Evolutionary conservation across 1,140 invertebrate species (phyloP).

Genomic region (Phortica variegata): DNA sequence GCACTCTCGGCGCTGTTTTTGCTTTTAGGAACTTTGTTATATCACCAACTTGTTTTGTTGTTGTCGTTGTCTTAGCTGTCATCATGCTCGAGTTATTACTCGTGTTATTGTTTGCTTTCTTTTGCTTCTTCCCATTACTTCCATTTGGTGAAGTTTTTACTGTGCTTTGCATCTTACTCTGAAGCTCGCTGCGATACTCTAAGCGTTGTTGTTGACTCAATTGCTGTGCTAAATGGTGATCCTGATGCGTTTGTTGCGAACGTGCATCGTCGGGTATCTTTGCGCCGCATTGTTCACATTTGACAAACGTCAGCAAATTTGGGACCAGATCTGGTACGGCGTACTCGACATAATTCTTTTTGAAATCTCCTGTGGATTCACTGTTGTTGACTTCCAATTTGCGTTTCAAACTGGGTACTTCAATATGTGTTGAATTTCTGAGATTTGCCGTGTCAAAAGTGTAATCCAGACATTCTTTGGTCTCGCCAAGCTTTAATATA

Average conservation of each 20-base stretch:
- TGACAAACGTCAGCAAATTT: conserved; percentile 51
- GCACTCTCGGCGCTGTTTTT: conserved; percentile 12
- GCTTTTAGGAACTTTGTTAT: conserved; percentile 35
- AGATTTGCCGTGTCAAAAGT: too few relatives aligned
- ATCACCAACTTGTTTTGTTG: conserved; percentile 10
- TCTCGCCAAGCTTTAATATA: too few relatives aligned
- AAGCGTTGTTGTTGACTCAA: conserved; percentile 60
- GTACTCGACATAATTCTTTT: conserved; percentile 38
- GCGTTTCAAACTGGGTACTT: conserved; percentile 30
- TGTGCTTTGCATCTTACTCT: conserved; percentile 11
- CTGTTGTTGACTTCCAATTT: conserved; percentile 20
- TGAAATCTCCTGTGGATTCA: conserved; percentile 14
- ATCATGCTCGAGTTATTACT: too few relatives aligned
- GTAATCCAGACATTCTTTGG: too few relatives aligned
- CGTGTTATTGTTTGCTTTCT: neutral
- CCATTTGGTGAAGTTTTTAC: neutral
- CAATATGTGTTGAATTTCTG: conserved; percentile 9
- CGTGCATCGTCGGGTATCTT: conserved; percentile 36
- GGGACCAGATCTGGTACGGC: conserved; percentile 23
- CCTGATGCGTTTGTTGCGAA: conserved; percentile 61
- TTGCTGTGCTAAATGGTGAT: conserved; percentile 65
- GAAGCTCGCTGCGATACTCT: conserved; percentile 40
- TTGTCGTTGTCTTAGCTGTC: neutral
- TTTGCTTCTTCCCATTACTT: conserved; percentile 20
- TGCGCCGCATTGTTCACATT: conserved; percentile 61